Conservation (phyloP, 2,113 vertebrate genomes). For the Muntiacus reevesi region DNA sequence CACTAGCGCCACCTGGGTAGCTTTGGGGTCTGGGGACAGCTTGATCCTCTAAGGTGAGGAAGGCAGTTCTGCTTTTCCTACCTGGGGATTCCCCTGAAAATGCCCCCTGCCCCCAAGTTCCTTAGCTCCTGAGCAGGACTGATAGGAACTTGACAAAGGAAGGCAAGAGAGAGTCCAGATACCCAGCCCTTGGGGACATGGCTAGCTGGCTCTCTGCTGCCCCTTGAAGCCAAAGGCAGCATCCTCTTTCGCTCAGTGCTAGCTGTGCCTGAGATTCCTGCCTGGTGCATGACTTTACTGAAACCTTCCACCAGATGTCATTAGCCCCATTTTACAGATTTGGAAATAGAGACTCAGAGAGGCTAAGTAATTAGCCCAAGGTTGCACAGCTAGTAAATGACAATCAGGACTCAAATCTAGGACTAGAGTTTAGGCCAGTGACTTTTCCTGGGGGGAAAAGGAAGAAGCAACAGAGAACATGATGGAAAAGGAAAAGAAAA, state of each 20-base stretch:
- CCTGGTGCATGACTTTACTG: neutral
- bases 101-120: neutral
- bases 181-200: neutral
- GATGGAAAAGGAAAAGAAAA: neutral
- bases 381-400: neutral
- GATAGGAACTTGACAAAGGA: slow-evolving; percentile 14
- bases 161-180: slow-evolving; percentile 10
- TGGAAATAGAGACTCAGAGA: slow-evolving; percentile 8
- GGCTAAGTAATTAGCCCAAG: neutral
- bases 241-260: neutral
- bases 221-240: slow-evolving; percentile 28
- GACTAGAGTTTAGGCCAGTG: neutral
- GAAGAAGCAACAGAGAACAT: neutral
- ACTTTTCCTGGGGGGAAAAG: neutral
- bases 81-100: neutral
- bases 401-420: neutral
- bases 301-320: neutral
- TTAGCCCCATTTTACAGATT: neutral
- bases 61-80: neutral
- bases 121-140: neutral
- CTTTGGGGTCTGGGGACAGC: neutral
- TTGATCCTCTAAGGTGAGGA: neutral
- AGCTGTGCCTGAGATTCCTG: neutral
- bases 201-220: slow-evolving; percentile 10
- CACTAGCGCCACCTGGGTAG: neutral